Conservation (phyloP, 1,140 invertebrate species). For the Drosophila kurseongensis region DNA sequence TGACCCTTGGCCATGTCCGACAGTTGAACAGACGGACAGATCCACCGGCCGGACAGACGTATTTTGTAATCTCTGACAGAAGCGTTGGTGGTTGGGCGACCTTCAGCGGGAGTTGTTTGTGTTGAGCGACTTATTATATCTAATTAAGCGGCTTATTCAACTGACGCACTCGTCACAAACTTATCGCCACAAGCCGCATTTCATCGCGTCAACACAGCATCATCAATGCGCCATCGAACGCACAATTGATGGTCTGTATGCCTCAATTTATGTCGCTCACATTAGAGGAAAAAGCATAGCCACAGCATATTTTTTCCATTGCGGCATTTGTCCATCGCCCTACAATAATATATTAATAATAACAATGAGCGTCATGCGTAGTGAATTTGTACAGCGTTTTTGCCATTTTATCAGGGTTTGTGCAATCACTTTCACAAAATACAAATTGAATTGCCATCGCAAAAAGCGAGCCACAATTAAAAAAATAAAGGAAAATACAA, state of each 20-base stretch:
- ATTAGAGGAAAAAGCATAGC: constrained; percentile 32
- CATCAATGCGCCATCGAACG: constrained; percentile 28
- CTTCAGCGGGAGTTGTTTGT: constrained; percentile 12
- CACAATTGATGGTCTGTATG: constrained; percentile 33
- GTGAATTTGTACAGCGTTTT: constrained; percentile 15
- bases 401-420: constrained; percentile 45
- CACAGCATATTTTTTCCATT: constrained; percentile 36
- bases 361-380: constrained; percentile 16
- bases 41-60: constrained; percentile 1
- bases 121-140: constrained; percentile 41
- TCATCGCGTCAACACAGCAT: constrained; percentile 24
- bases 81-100: constrained; percentile 1
- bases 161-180: constrained; percentile 14
- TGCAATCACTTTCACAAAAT: constrained; percentile 78
- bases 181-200: constrained; percentile 34
- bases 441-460: constrained; percentile 65
- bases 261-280: constrained; percentile 53
- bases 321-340: constrained; percentile 23
- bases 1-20: constrained; percentile 21
- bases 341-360: constrained; percentile 52
- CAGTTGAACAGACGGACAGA: constrained; percentile 2
- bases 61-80: constrained; percentile 8
- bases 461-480: constrained; percentile 27
- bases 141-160: constrained; percentile 53
- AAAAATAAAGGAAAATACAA: constrained; percentile 37